phyloP scores from a whole-genome alignment of 2,888 invertebrate species.

The Drosophila austrosaltans region DNA sequence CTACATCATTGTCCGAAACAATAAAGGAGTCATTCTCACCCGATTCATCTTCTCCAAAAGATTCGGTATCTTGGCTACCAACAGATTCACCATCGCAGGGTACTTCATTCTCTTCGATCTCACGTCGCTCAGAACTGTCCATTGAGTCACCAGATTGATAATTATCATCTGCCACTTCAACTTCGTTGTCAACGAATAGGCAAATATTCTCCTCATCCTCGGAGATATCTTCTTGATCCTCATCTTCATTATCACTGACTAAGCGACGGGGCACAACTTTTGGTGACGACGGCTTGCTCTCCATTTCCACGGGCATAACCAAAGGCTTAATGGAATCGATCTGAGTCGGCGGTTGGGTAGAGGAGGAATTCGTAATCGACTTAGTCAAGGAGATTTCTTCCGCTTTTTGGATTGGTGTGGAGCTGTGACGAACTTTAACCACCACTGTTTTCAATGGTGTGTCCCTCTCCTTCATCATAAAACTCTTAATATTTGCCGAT shows the following conservation, averaged over 20 bases:
- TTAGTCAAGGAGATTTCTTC: conserved; percentile 7
- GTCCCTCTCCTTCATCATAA: background rate
- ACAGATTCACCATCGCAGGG: conserved; percentile 85
- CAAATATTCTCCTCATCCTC: conserved; percentile 29
- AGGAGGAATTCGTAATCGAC: background rate
- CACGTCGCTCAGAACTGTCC: conserved; percentile 84
- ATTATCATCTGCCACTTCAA: conserved; percentile 63
- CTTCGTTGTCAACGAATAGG: conserved; percentile 77
- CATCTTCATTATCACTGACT: conserved; percentile 38
- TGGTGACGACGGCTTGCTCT: background rate
- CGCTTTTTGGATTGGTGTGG: conserved; percentile 53
- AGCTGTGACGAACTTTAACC: conserved; percentile 53
- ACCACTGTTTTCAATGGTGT: conserved; percentile 31
- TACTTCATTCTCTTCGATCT: conserved; percentile 85
- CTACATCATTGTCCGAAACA: conserved; percentile 82
- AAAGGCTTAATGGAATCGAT: conserved; percentile 54
- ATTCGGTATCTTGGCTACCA: conserved; percentile 83
- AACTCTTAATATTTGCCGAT: background rate
- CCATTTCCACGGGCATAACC: conserved; percentile 22
- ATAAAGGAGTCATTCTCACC: conserved; percentile 84
- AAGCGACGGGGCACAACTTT: conserved; percentile 2
- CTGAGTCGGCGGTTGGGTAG: conserved; percentile 35
- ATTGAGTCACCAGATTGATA: conserved; percentile 81
- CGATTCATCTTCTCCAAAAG: conserved; percentile 79
- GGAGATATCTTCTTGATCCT: conserved; percentile 31